A percentile compares a stretch with the other conserved stretches of the same genome.
These are phyloP conservation scores for Notolepis coatsorum DNA, from an alignment of 2,797 vertebrate species.

Conservation along the genomic window DNA sequence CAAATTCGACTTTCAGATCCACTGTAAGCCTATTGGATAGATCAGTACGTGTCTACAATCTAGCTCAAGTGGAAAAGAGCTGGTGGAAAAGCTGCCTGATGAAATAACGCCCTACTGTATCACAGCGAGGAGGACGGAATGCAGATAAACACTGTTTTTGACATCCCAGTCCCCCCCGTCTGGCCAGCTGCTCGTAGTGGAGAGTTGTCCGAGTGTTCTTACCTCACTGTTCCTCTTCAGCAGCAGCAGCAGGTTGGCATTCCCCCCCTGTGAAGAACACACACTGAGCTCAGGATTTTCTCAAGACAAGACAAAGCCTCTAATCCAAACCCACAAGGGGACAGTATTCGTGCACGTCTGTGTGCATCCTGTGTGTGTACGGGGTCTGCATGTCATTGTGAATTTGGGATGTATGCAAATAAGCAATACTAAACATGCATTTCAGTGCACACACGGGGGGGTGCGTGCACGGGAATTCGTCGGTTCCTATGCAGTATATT, in stretches of 20 bases:
- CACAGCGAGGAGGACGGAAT: too few relatives aligned
- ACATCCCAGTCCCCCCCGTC: neutral
- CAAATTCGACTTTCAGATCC: too few relatives aligned
- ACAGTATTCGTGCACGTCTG: constrained; percentile 34
- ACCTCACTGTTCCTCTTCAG: constrained; percentile 97
- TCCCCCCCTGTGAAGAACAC: constrained; percentile 87
- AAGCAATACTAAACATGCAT: neutral
- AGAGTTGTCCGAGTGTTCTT: constrained; percentile 64
- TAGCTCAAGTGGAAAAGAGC: too few relatives aligned
- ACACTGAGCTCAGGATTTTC: constrained; percentile 45
- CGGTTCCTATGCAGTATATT: too few relatives aligned
- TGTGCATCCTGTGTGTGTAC: constrained; percentile 14
- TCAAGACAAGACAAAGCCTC: constrained; percentile 16
- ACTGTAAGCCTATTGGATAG: too few relatives aligned
- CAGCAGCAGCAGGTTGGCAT: constrained; percentile 88
- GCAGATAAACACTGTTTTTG: too few relatives aligned
- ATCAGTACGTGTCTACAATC: too few relatives aligned
- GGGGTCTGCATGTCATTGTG: neutral
- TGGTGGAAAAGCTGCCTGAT: too few relatives aligned
- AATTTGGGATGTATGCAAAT: neutral
- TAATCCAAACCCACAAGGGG: too few relatives aligned
- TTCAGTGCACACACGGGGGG: neutral
- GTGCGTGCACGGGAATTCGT: neutral
- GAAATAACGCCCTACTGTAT: too few relatives aligned
- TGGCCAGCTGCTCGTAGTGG: neutral